Conservation (phyloP, 2,888 invertebrate genomes). For the Scaptomyza parva region DNA sequence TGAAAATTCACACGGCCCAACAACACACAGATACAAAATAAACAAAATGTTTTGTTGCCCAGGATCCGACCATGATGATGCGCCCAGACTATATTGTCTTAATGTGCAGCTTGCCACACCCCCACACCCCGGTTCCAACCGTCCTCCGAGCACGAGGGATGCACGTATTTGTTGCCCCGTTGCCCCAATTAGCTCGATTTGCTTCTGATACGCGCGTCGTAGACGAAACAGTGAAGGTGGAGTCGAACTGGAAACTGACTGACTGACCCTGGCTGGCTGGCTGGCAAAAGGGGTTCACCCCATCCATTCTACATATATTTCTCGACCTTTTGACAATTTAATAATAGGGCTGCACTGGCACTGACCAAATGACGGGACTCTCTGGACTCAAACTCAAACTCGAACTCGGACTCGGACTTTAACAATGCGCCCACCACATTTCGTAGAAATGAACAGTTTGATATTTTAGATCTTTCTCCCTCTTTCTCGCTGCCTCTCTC, state of each 20-base stretch:
- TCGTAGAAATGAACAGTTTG: conserved; percentile 69
- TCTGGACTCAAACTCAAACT: neutral
- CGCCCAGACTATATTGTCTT: conserved; percentile 72
- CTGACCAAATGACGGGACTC: conserved; percentile 75
- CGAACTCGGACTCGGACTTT: conserved; percentile 1
- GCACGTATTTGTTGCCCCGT: conserved; percentile 56
- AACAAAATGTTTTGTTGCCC: conserved; percentile 74
- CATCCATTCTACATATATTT: conserved; percentile 55
- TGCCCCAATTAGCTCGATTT: conserved; percentile 84
- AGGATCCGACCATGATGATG: conserved; percentile 42
- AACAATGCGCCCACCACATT: conserved; percentile 71
- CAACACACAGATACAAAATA: conserved; percentile 71
- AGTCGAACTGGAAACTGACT: conserved; percentile 2
- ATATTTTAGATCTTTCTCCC: conserved; percentile 5
- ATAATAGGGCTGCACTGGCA: conserved; percentile 81
- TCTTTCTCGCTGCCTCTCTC: no score
- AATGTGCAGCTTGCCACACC: conserved; percentile 67
- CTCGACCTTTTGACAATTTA: conserved; percentile 84
- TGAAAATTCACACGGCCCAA: conserved; percentile 82
- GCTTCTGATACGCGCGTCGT: conserved; percentile 84
- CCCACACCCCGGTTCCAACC: conserved; percentile 41
- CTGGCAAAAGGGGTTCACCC: conserved; percentile 30
- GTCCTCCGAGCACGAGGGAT: conserved; percentile 1
- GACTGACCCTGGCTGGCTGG: conserved; percentile 59
- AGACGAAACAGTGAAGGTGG: conserved; percentile 53